Evolutionary conservation across 1,140 invertebrate species (phyloP).

Genomic region (Chironomus striatipennis): DNA sequence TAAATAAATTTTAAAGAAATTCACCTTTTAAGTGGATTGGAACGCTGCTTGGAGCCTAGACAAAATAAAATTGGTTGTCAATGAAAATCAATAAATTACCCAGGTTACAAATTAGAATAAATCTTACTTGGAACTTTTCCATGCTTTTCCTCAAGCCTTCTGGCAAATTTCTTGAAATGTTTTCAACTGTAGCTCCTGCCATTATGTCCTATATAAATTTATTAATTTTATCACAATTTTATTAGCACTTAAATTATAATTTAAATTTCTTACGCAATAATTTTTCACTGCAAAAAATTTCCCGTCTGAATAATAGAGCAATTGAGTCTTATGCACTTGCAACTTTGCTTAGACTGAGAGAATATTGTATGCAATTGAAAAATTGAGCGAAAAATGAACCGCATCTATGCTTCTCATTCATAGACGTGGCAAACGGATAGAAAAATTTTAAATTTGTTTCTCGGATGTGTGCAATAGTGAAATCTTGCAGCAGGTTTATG

Average conservation of each 20-base stretch:
- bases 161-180: slow-evolving; percentile 28
- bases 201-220: neutral
- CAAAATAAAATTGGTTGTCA: neutral
- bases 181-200: neutral
- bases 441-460: neutral
- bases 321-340: slow-evolving; percentile 19
- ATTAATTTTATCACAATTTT: neutral
- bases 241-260: neutral
- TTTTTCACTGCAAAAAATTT: neutral
- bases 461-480: neutral
- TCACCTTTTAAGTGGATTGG: slow-evolving; percentile 16
- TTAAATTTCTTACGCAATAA: slow-evolving; percentile 17
- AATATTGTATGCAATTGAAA: neutral
- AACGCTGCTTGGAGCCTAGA: slow-evolving; percentile 22
- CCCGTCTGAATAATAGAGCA: neutral
- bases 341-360: neutral
- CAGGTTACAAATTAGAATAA: neutral
- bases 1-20: slow-evolving; percentile 33
- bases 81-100: slow-evolving; percentile 24
- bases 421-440: neutral
- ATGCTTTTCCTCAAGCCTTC: slow-evolving; percentile 36
- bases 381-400: slow-evolving; percentile 1
- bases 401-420: neutral
- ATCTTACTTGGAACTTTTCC: slow-evolving; percentile 36
- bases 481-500: too few relatives aligned